These are phyloP conservation scores for Erythrolamprus reginae DNA, from an alignment of 2,113 vertebrate species.

Conservation along the genomic window DNA sequence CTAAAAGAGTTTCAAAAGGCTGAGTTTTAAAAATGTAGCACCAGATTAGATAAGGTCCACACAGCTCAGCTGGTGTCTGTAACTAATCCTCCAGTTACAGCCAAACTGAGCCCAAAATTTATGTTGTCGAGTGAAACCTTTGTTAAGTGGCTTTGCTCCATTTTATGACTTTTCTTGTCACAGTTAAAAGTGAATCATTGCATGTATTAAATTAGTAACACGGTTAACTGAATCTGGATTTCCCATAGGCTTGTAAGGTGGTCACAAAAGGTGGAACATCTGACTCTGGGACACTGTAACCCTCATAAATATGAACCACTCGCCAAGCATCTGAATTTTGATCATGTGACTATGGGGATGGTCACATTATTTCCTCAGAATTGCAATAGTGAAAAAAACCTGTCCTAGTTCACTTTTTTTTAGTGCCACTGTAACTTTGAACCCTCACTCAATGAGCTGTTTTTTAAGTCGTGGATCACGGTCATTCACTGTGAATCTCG, in stretches of 20 bases:
- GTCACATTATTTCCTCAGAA: too few relatives aligned
- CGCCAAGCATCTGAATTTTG: background rate
- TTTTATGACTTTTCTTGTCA: background rate
- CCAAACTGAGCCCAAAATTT: background rate
- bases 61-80: background rate
- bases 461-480: background rate
- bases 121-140: background rate
- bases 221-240: background rate
- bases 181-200: background rate
- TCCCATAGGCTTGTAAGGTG: too few relatives aligned
- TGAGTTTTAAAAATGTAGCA: background rate
- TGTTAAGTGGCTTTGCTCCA: background rate
- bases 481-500: too few relatives aligned
- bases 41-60: background rate
- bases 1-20: background rate
- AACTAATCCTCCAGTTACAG: background rate
- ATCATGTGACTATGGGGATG: background rate
- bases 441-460: background rate
- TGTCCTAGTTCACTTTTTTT: rapidly evolving
- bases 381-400: background rate
- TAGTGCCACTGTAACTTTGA: background rate
- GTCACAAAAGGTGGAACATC: too few relatives aligned
- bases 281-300: background rate
- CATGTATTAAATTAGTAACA: background rate
- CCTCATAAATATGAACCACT: background rate